Conservation (phyloP, 2,888 invertebrate species). For the Sceliomorpha sp. region DNA sequence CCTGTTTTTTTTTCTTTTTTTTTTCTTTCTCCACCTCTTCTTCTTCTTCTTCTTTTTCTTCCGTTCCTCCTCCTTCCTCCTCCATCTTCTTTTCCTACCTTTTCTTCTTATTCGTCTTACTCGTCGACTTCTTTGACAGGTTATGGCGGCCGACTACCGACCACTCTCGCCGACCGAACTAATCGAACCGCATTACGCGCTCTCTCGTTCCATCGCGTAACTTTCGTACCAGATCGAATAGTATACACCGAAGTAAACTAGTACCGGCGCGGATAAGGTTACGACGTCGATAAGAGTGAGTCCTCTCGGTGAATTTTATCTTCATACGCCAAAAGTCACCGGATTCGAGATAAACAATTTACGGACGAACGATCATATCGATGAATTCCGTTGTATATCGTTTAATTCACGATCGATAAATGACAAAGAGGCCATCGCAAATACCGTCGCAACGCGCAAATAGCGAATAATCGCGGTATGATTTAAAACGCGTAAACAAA, state of each 20-base stretch:
- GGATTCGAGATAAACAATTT: too few relatives aligned
- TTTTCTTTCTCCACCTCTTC: constrained; percentile 9
- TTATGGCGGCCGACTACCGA: constrained; percentile 7
- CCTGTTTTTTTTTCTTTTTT: background rate
- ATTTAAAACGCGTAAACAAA: too few relatives aligned
- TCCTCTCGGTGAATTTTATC: too few relatives aligned
- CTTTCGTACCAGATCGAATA: background rate
- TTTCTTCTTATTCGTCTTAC: constrained; percentile 16
- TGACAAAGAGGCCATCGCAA: too few relatives aligned
- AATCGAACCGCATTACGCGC: constrained; percentile 1
- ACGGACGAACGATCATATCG: too few relatives aligned
- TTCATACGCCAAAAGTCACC: too few relatives aligned
- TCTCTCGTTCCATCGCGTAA: constrained; percentile 1
- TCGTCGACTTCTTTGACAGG: constrained; percentile 18
- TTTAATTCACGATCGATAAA: too few relatives aligned
- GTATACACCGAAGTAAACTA: background rate
- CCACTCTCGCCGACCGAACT: constrained; percentile 11
- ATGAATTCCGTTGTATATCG: too few relatives aligned
- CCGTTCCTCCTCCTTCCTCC: constrained; percentile 12
- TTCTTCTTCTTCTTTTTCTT: constrained; percentile 10
- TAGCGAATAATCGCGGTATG: too few relatives aligned
- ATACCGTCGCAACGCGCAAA: too few relatives aligned
- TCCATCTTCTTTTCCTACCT: constrained; percentile 6
- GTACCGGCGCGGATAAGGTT: background rate
- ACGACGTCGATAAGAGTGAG: too few relatives aligned